Conservation (phyloP, 64 coral and sea anemone species). For the Montipora cactus region DNA sequence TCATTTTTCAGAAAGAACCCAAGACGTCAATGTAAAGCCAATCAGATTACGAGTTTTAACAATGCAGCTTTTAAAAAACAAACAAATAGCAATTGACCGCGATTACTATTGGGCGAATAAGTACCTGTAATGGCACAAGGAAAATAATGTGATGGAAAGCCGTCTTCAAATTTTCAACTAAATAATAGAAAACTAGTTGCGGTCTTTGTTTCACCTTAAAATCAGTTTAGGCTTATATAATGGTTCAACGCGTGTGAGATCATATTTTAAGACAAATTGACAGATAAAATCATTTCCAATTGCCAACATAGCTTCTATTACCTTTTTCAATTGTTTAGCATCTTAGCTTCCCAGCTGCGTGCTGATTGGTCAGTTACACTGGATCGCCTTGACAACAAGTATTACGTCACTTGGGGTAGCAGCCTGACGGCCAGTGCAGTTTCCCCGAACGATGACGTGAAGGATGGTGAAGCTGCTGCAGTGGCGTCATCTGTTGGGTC, state of each 20-base stretch:
- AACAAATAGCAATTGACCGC: too few relatives aligned
- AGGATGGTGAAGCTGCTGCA: constrained; percentile 47
- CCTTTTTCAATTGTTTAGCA: constrained; percentile 30
- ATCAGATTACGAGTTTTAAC: too few relatives aligned
- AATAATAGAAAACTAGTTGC: background rate
- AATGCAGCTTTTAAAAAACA: too few relatives aligned
- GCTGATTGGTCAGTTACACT: constrained; percentile 98
- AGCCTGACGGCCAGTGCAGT: background rate
- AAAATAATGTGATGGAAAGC: too few relatives aligned
- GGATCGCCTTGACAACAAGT: constrained; percentile 90
- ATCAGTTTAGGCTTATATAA: too few relatives aligned
- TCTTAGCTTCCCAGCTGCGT: constrained; percentile 91
- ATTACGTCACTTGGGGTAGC: constrained; percentile 98
- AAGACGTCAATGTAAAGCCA: too few relatives aligned
- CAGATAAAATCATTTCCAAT: background rate
- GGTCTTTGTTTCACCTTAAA: background rate
- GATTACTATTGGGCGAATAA: too few relatives aligned
- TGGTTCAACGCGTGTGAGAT: too few relatives aligned
- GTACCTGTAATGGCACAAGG: too few relatives aligned
- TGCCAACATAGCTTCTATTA: background rate
- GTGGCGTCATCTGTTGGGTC: constrained; percentile 49
- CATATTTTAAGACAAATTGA: too few relatives aligned
- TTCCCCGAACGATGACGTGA: constrained; percentile 39
- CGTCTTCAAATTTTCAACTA: too few relatives aligned
- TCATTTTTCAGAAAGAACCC: too few relatives aligned